Percentiles rank a stretch among this genome's conserved stretches.
These are phyloP conservation scores for Erythrolamprus reginae DNA, from an alignment of 2,113 vertebrate species.

Conservation along the genomic window DNA sequence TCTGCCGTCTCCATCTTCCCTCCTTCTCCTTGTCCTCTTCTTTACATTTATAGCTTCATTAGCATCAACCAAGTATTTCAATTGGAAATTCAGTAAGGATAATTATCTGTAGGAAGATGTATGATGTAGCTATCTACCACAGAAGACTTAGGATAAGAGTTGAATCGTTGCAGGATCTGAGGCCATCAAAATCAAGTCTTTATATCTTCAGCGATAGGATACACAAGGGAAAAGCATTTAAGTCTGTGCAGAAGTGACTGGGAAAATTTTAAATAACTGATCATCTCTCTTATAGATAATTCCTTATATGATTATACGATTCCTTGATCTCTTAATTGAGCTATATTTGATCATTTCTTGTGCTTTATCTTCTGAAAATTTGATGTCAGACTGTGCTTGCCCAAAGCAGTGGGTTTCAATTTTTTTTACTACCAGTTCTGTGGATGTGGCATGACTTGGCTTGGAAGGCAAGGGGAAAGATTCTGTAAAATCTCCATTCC, in stretches of 20 bases:
- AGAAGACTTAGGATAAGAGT: not conserved
- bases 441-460: no score
- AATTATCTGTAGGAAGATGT: not conserved
- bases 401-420: no score
- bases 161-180: not conserved
- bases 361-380: not conserved
- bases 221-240: not conserved
- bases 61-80: not conserved
- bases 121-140: not conserved
- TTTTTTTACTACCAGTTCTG: no score
- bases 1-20: no score
- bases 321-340: not conserved
- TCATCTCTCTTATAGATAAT: not conserved
- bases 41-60: not conserved
- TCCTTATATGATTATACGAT: not conserved
- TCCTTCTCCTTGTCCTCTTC: not conserved
- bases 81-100: not conserved
- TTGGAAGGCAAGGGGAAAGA: no score
- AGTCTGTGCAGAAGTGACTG: not conserved
- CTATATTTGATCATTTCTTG: not conserved
- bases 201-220: not conserved
- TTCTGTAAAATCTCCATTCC: no score
- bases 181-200: not conserved
- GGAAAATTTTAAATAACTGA: not conserved
- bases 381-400: not conserved